Conservation (phyloP, 2,113 vertebrate species). For the Thomomys bottae region DNA sequence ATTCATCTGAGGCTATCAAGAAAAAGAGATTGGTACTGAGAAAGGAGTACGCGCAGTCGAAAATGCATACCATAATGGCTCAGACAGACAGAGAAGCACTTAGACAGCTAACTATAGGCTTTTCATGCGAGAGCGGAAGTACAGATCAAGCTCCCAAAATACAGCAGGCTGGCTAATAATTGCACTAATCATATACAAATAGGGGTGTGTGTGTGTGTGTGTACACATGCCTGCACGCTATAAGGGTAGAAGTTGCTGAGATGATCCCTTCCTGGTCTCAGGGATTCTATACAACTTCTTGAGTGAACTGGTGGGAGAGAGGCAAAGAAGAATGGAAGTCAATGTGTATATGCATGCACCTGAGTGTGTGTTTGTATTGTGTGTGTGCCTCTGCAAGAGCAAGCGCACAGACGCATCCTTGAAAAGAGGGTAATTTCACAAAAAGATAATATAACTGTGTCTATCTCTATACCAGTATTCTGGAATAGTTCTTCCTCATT, state of each 20-base stretch:
- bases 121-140: not conserved
- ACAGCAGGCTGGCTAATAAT: conserved; percentile 6
- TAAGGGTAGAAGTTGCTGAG: not conserved
- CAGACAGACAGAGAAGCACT: conserved; percentile 35
- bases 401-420: not conserved
- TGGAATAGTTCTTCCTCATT: conserved; percentile 75
- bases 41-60: conserved; percentile 69
- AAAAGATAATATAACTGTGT: not conserved
- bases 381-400: not conserved
- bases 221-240: not conserved
- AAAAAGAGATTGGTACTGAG: conserved; percentile 14
- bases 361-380: too few relatives aligned
- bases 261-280: not conserved
- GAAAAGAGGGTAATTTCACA: conserved; percentile 52
- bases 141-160: not conserved
- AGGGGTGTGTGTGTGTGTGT: too few relatives aligned
- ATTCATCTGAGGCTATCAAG: not conserved
- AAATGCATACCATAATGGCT: conserved; percentile 1
- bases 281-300: not conserved
- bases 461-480: conserved; percentile 36
- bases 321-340: not conserved
- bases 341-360: not conserved
- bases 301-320: not conserved
- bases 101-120: conserved; percentile 37
- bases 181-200: conserved; percentile 39